Evolutionary conservation across 1,140 invertebrate genomes (phyloP).

Genomic region (Myzus persicae): DNA sequence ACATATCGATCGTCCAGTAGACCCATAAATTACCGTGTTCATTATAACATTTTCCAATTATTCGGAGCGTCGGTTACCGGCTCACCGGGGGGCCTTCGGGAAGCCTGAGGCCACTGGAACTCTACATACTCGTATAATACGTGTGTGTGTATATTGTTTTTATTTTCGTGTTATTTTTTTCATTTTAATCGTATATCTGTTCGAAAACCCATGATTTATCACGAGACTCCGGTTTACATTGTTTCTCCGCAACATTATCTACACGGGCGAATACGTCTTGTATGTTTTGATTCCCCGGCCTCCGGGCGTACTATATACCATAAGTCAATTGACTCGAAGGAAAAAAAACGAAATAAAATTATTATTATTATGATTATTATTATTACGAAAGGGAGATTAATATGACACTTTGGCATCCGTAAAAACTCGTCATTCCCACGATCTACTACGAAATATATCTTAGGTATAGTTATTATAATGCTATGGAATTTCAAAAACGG

Average conservation of each 20-base stretch:
- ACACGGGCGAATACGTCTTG: slow-evolving; percentile 54
- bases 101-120: slow-evolving; percentile 40
- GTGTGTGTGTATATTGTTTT: slow-evolving; percentile 40
- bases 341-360: slow-evolving; percentile 33
- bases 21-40: slow-evolving; percentile 56
- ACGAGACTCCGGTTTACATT: slow-evolving; percentile 54
- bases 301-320: slow-evolving; percentile 43
- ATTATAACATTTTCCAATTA: slow-evolving; percentile 58
- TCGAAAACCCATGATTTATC: slow-evolving; percentile 57
- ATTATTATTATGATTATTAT: slow-evolving; percentile 56
- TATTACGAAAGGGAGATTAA: slow-evolving; percentile 55
- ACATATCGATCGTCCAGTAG: slow-evolving; percentile 44
- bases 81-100: slow-evolving; percentile 51
- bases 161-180: slow-evolving; percentile 54
- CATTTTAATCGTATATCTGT: slow-evolving; percentile 58
- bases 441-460: slow-evolving; percentile 39
- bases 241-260: slow-evolving; percentile 55
- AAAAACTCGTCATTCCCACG: slow-evolving; percentile 57
- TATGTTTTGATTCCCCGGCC: slow-evolving; percentile 54
- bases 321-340: slow-evolving; percentile 53
- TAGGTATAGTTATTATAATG: slow-evolving; percentile 43
- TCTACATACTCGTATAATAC: slow-evolving; percentile 31
- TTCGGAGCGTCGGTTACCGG: slow-evolving; percentile 51
- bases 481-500: slow-evolving; percentile 42
- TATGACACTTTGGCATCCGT: slow-evolving; percentile 55